Conservation (phyloP, 2,888 invertebrate species). For the Sphaerophoria rueppellii region DNA sequence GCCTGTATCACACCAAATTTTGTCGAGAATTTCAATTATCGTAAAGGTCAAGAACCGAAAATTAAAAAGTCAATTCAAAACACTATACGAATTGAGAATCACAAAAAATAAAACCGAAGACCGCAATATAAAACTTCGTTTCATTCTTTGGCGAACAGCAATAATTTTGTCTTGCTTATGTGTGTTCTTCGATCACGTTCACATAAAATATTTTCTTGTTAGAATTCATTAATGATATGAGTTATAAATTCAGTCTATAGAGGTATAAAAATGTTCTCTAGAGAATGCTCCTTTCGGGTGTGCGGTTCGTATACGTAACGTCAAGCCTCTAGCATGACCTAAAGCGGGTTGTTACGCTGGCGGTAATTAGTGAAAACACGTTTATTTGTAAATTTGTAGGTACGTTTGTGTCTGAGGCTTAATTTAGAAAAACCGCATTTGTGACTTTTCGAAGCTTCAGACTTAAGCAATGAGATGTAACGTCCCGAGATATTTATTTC, state of each 20-base stretch:
- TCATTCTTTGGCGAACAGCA: not conserved
- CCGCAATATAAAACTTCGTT: slow-evolving; percentile 15
- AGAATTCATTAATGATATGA: slow-evolving; percentile 49
- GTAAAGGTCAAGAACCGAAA: slow-evolving; percentile 67
- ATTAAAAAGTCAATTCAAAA: slow-evolving; percentile 68
- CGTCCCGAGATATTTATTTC: slow-evolving; percentile 27
- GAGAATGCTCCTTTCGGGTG: too few species aligned
- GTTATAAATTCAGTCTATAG: slow-evolving; percentile 7
- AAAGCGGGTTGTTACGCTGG: slow-evolving; percentile 53
- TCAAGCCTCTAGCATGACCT: slow-evolving; percentile 45
- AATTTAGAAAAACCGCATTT: slow-evolving; percentile 22
- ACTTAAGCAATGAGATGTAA: slow-evolving; percentile 10
- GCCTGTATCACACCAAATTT: not conserved
- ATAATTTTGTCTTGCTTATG: slow-evolving; percentile 27
- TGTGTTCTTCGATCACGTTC: slow-evolving; percentile 43
- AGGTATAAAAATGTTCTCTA: not conserved
- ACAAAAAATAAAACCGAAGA: slow-evolving; percentile 2
- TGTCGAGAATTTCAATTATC: slow-evolving; percentile 26
- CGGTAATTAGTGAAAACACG: slow-evolving; percentile 5
- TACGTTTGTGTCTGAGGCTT: slow-evolving; percentile 27
- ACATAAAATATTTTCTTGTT: slow-evolving; percentile 43
- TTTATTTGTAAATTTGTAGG: not conserved
- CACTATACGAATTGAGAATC: slow-evolving; percentile 7
- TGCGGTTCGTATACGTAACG: not conserved
- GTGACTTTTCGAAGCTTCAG: not conserved